These are phyloP conservation scores for Hyphantria cunea DNA, from an alignment of 1,140 invertebrate species.

Conservation along the genomic window DNA sequence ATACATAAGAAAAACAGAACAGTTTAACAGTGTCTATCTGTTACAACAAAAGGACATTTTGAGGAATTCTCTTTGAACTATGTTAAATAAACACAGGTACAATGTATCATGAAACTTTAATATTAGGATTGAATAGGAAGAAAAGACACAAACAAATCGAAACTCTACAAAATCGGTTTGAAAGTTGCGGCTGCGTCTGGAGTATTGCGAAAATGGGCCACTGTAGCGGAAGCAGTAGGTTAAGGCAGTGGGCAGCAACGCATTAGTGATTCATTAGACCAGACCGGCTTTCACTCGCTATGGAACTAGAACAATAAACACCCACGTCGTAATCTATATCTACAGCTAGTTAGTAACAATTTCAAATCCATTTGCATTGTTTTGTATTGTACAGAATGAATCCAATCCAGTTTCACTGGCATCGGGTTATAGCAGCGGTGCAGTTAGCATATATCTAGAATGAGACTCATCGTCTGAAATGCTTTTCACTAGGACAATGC, in stretches of 20 bases:
- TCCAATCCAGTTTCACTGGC: conserved; percentile 4
- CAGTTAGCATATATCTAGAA: conserved; percentile 3
- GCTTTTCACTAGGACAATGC: no score
- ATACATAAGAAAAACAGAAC: conserved; percentile 3
- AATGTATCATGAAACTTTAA: no score
- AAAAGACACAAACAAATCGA: neutral
- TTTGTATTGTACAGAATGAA: neutral
- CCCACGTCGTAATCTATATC: conserved; percentile 36
- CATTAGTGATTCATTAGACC: conserved; percentile 59
- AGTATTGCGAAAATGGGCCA: conserved; percentile 58
- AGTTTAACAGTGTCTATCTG: neutral
- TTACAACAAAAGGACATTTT: neutral
- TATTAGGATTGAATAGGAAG: no score
- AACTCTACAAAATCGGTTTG: conserved; percentile 12
- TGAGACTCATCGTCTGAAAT: no score
- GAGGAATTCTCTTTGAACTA: no score
- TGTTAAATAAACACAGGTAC: no score
- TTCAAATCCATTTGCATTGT: conserved; percentile 31
- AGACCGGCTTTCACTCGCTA: conserved; percentile 55
- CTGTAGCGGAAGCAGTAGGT: conserved; percentile 54
- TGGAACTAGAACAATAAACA: conserved; percentile 48
- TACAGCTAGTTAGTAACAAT: conserved; percentile 27
- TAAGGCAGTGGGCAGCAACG: conserved; percentile 54
- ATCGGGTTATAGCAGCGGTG: conserved; percentile 19
- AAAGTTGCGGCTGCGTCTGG: conserved; percentile 10